Evolutionary conservation across 2,888 invertebrate genomes (phyloP).

Genomic region (Lasiommata megera): DNA sequence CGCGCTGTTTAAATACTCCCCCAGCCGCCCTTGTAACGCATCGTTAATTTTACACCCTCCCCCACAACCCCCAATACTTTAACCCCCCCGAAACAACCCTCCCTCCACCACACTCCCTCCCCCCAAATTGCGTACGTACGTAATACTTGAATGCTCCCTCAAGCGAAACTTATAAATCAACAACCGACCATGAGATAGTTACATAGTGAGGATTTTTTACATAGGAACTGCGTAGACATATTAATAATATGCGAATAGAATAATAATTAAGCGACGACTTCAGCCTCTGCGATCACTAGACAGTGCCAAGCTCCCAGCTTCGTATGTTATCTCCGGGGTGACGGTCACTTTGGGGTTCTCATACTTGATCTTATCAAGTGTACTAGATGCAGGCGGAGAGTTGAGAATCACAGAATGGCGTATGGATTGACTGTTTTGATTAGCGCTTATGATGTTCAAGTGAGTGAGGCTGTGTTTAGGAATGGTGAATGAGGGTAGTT

Average conservation of each 20-base stretch:
- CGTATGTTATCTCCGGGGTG: slow-evolving; percentile 44
- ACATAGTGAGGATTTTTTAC: slow-evolving; percentile 15
- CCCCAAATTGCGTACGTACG: too few relatives aligned
- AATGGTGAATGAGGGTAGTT: slow-evolving; percentile 62
- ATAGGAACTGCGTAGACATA: slow-evolving; percentile 33
- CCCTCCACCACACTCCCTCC: too few relatives aligned
- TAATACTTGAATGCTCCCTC: too few relatives aligned
- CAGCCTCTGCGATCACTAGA: slow-evolving; percentile 33
- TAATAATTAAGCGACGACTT: slow-evolving; percentile 32
- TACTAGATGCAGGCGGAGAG: slow-evolving; percentile 63
- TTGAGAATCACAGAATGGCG: slow-evolving; percentile 68
- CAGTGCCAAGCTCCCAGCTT: slow-evolving; percentile 37
- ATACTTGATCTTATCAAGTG: slow-evolving; percentile 53
- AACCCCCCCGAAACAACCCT: too few relatives aligned
- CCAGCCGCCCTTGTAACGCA: too few relatives aligned
- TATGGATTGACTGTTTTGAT: slow-evolving; percentile 34
- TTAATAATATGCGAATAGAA: slow-evolving; percentile 27
- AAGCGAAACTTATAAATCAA: slow-evolving; percentile 1
- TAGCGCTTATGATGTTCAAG: slow-evolving; percentile 51
- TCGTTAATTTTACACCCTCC: too few relatives aligned
- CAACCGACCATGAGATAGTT: slow-evolving; percentile 11
- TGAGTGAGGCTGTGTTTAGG: slow-evolving; percentile 63
- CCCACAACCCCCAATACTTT: too few relatives aligned
- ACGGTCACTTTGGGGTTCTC: slow-evolving; percentile 62
- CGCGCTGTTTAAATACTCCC: too few relatives aligned